Conservation (phyloP, 2,113 vertebrate species). For the Dinomys branickii region DNA sequence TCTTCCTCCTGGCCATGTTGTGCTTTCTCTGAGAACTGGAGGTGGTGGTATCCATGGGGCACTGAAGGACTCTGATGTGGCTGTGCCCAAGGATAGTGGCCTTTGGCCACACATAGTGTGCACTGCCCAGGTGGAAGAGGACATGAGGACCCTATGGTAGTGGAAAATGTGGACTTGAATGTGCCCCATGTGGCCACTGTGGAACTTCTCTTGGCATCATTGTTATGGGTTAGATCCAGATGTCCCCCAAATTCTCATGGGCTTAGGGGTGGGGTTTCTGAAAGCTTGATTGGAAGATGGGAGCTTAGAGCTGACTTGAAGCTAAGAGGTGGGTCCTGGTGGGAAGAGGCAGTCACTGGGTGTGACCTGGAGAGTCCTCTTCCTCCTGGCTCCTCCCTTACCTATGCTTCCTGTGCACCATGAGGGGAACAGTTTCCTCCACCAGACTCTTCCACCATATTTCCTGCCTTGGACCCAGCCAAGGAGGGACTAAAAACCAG, state of each 20-base stretch:
- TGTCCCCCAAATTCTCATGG: not conserved
- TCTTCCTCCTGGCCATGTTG: not conserved
- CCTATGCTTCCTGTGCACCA: not conserved
- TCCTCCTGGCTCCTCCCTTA: not conserved
- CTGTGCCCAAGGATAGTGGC: not conserved
- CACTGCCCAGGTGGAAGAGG: not conserved
- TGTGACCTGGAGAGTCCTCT: not conserved
- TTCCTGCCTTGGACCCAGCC: not conserved
- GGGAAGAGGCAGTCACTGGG: not conserved
- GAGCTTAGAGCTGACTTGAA: not conserved
- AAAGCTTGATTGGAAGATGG: not conserved
- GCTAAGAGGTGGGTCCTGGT: not conserved
- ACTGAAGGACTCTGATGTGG: not conserved
- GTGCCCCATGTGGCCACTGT: not conserved
- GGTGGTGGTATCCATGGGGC: not conserved
- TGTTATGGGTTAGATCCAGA: not conserved
- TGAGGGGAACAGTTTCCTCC: not conserved
- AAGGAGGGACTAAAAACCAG: not conserved
- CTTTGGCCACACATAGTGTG: not conserved
- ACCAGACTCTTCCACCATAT: not conserved
- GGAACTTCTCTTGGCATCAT: not conserved
- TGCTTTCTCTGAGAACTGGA: not conserved
- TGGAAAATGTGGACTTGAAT: not conserved
- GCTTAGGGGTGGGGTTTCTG: not conserved
- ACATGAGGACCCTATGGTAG: not conserved